Evolutionary conservation across 2,113 vertebrate genomes (phyloP).

Genomic region (Boulengeromyrus knoepffleri): DNA sequence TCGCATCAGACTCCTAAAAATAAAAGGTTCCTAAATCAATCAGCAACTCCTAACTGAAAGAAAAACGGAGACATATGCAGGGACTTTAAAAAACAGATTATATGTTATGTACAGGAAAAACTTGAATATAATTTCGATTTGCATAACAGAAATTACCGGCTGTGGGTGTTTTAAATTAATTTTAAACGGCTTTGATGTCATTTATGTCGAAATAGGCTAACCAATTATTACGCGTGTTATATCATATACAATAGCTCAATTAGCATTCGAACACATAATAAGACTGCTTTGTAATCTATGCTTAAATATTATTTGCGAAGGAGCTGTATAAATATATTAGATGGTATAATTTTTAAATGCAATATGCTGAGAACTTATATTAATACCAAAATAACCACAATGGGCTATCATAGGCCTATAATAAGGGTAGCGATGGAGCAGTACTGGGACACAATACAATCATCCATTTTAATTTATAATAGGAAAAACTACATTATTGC

Average conservation of each 20-base stretch:
- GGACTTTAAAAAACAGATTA: neutral
- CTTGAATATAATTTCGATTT: neutral
- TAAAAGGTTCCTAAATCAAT: neutral
- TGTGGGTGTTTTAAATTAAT: neutral
- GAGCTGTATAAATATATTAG: neutral
- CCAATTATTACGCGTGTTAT: neutral
- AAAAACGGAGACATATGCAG: neutral
- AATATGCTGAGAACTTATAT: neutral
- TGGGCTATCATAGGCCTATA: neutral
- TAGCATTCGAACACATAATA: neutral
- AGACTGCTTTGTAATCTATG: neutral
- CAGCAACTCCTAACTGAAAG: neutral
- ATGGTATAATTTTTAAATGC: neutral
- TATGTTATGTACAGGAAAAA: neutral
- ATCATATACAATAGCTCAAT: neutral
- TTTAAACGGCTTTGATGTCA: neutral
- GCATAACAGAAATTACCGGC: neutral
- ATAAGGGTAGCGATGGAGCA: neutral
- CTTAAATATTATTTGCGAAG: neutral
- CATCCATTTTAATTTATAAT: neutral
- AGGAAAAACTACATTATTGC: neutral
- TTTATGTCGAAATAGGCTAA: neutral
- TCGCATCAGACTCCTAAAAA: neutral
- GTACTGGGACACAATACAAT: neutral
- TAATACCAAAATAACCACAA: neutral